Percentiles rank a stretch among this genome's conserved stretches.
Evolutionary conservation across 2,113 vertebrate species (phyloP).

Genomic region (Podarcis muralis): DNA sequence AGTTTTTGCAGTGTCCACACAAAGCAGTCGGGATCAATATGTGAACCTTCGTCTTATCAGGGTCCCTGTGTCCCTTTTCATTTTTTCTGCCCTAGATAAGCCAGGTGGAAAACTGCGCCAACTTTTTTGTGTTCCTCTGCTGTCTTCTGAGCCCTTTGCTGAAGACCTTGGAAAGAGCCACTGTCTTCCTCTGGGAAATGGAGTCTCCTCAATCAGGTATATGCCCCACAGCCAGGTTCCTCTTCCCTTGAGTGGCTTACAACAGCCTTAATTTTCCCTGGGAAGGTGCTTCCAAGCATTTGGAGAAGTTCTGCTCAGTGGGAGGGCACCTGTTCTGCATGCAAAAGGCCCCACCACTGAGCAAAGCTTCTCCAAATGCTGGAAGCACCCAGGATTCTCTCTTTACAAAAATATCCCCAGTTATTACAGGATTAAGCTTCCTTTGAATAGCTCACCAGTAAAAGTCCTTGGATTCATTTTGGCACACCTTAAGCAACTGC

Average conservation of each 20-base stretch:
- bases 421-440: neutral
- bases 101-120: slow-evolving; percentile 78
- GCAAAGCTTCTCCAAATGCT: too few relatives aligned
- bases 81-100: slow-evolving; percentile 72
- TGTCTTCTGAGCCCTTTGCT: slow-evolving; percentile 83
- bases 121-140: slow-evolving; percentile 89
- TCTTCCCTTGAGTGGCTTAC: too few relatives aligned
- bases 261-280: too few relatives aligned
- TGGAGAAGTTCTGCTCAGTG: neutral
- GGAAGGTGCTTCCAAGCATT: neutral
- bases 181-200: slow-evolving; percentile 65
- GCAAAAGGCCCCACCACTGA: neutral
- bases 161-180: slow-evolving; percentile 75
- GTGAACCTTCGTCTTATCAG: neutral
- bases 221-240: neutral
- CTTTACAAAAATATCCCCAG: neutral
- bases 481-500: neutral
- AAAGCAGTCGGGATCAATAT: too few relatives aligned
- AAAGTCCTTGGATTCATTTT: neutral
- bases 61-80: neutral
- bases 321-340: neutral
- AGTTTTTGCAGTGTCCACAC: too few relatives aligned
- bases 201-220: slow-evolving; percentile 48
- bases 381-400: neutral
- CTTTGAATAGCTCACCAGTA: neutral